Evolutionary conservation across 2,888 invertebrate genomes (phyloP), one percentile per base, ranked within the genome.

Genomic region (Ditylenchus weischeri): DNA sequence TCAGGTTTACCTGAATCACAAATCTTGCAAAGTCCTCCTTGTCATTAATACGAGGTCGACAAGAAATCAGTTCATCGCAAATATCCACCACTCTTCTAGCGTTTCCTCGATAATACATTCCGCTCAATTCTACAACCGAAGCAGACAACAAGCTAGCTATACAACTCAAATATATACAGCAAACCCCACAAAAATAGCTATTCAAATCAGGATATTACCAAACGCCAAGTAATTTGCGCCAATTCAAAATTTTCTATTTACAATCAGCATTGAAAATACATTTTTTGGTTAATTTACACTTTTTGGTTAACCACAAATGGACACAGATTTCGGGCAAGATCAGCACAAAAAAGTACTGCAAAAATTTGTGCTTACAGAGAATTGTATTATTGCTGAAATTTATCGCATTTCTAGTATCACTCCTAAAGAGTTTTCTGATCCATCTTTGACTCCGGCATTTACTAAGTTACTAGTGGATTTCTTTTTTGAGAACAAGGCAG

Each of bases 381-480:
- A 72, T 38, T 72, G 75, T 54, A 35, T 72, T 18, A 64, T 78
- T 1, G 79, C 78, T 8, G 79, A 79, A 69, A 74, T 77, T 11
- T 70, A 78, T 47, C 73, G 79, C 29, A 58, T 79, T 8, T 65
- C 74, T 1, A 68, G 67, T 23, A 71, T 72, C 43, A 65, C 72
- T 10, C 77, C 78, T 0, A 64, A 58, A 36, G 79, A 79, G 18
- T 79, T 79, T 88, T 15, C 36, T 35, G 57, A 62, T 29, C 36
- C 59, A 21, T 38, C 64, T 21, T 72, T 69, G 57, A 70, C 72
- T 0, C 72, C 66, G 23, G 54, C 51, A 10, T 69, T 72, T 50
- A 48, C 49, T 7, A 63, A 58, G 49, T 58, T 73, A 6, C 59
- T 76, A 8, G 48, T 69, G 19, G 76, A 75, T 60, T 75, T 75